These are phyloP conservation scores for Crioceris asparagi DNA, from an alignment of 2,888 invertebrate genomes.

Conservation along the genomic window DNA sequence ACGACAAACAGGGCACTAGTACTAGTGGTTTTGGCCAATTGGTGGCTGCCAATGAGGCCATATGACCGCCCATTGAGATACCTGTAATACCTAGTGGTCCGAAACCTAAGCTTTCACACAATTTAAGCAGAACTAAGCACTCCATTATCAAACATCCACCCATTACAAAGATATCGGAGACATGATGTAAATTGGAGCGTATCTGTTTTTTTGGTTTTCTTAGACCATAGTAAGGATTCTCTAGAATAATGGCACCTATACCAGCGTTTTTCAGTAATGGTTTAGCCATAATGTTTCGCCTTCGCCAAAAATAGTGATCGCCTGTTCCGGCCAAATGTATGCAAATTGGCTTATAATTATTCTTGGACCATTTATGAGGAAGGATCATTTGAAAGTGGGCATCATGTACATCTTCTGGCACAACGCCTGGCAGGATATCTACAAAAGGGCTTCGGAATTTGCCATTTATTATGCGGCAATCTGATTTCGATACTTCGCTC, in stretches of 20 bases:
- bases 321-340: conserved; percentile 96
- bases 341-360: conserved; percentile 69
- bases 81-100: conserved; percentile 93
- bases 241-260: conserved; percentile 86
- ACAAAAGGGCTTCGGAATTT: conserved; percentile 80
- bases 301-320: conserved; percentile 93
- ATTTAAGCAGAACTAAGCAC: conserved; percentile 81
- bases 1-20: conserved; percentile 90
- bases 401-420: conserved; percentile 70
- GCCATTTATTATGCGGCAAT: conserved; percentile 72
- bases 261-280: conserved; percentile 85
- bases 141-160: conserved; percentile 94
- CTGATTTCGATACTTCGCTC: conserved; percentile 65
- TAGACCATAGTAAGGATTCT: conserved; percentile 92
- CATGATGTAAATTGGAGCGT: conserved; percentile 85
- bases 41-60: conserved; percentile 94
- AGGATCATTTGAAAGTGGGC: conserved; percentile 78
- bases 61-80: conserved; percentile 97
- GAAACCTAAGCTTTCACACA: conserved; percentile 84
- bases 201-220: conserved; percentile 81
- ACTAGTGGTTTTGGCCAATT: conserved; percentile 93
- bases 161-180: conserved; percentile 98
- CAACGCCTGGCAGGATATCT: conserved; percentile 70
- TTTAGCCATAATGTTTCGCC: conserved; percentile 81
- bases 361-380: conserved; percentile 70